Base-by-base conservation (phyloP, 2,113 vertebrate species). In the Sialia sialis region DNA sequence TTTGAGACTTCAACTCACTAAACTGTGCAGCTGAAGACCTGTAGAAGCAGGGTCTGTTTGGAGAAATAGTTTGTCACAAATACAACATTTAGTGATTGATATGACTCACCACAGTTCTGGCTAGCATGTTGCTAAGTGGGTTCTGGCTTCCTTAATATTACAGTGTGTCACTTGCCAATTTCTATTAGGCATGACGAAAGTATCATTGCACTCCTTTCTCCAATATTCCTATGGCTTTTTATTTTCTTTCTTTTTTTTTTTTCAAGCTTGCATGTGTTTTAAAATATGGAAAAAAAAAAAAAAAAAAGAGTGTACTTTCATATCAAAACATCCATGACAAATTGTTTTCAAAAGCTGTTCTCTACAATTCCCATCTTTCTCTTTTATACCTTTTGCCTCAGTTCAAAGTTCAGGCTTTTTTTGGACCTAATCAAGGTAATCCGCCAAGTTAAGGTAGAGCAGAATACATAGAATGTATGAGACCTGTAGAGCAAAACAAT, bases 51-150 rank as follows among this genome's bases (percentile, higher is more conserved):
- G 34, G 54, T 93, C 70, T 96, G 90, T 96, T 95, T 91, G 88
- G 62, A 76, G 78, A 91, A 81, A 64, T 63, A 78, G 58, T 84
- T 94, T 95, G 90, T 96, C 84, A 87, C 74, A 95, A 93, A 80
- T 87, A 84, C 51, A 76, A 84, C 76, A 79, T 90, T 86, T 79
- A 79, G 78, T 91, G 84, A 91, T 95, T 91, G 92, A 91, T 64
- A 59, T 95, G 93, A 91, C 82, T 96, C 93, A 93, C 70, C 67
- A 76, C 29, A 32, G 41, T 85, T 94, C 87, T 95, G 87, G 89
- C 93, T 94, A 93, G 74, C 82, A 54, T 83, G 84, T 91, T 96
- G 74, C 74, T 93, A 87, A 83, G 93, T 94, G 90, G 62, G 66
- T 93, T 80, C 56, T 96, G 84, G 78, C 62, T 95, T 91, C 66